Base-by-base conservation (phyloP, 2,797 vertebrate genomes). In the Anguilla pacifica region DNA sequence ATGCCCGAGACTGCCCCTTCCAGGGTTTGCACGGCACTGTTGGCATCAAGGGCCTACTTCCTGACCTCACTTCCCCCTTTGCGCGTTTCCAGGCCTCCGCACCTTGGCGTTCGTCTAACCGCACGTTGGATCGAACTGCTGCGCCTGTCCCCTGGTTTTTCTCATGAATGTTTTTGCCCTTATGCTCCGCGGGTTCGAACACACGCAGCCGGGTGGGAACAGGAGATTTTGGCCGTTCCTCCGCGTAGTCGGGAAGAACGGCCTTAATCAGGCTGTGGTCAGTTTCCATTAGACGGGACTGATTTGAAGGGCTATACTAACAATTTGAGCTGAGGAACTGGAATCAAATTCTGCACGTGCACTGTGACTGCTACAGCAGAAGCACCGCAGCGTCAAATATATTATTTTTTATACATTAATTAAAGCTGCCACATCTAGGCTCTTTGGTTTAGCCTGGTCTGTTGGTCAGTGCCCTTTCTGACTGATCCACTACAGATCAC, bases 291-390 rank as follows among this genome's bases (percentile, higher is more conserved):
- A 6, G 28, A 72, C 17, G 61, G 91, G 91, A 93, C 89, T 93
- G 93, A 95, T 94, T 95, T 95, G 94, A 94, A 94, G 93, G 92
- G 90, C 91, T 92, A 74, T 49, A 92, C 92, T 92, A 92, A 95
- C 93, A 93, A 92, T 94, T 93, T 95, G 91, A 90, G 93, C 91
- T 92, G 93, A 91, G 93, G 91, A 89, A 88, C 91, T 92, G 93
- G 94, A 94, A 43, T 43, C 39, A 43, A 43, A 43, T 43, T 43
- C 39, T 43, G 39, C 39, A 43, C 0, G 39, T 43, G 39, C 39
- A 43, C 39, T 43, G 39, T 43, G 39, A 43, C 39, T 43, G 39
- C 39, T 43, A 43, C 39, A 43, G 39, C 39, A 43, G 39, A 43
- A 43, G 39, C 39, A 43, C 39, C 39, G 39, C 39, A 43, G 39